These are phyloP conservation scores for Umimayanthus chanpuru DNA, from an alignment of 92 coral and sea anemone genomes.

Conservation along the genomic window DNA sequence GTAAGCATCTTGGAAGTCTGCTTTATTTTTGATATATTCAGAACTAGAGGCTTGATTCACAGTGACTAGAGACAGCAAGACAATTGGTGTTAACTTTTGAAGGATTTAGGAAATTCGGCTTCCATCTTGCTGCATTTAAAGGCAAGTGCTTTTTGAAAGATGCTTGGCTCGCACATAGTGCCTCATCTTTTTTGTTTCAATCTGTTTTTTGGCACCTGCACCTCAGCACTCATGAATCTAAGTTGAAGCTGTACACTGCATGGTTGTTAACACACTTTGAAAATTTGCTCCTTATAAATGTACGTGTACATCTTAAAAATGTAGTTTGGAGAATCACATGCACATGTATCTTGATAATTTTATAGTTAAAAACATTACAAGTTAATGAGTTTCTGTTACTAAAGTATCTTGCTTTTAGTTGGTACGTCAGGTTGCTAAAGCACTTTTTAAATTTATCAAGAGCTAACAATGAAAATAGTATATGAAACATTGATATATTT, in stretches of 20 bases:
- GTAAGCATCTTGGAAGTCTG: neutral
- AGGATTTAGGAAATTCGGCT: neutral
- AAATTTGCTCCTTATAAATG: too few species aligned
- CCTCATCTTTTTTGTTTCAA: neutral
- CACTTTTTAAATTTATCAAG: too few species aligned
- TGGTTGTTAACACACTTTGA: too few species aligned
- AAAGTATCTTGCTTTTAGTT: too few species aligned
- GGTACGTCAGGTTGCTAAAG: too few species aligned
- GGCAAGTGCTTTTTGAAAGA: neutral
- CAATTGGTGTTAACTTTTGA: conserved; percentile 8
- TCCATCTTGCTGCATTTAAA: neutral
- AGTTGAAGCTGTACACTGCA: neutral
- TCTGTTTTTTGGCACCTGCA: neutral
- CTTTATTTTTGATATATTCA: neutral
- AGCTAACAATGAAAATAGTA: too few species aligned
- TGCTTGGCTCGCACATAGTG: neutral
- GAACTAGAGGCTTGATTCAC: neutral
- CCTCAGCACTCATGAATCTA: neutral
- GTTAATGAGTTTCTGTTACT: too few species aligned
- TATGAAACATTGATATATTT: too few species aligned
- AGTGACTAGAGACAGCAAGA: conserved; percentile 6
- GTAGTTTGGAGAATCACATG: neutral
- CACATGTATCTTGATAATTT: too few species aligned
- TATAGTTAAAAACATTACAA: too few species aligned
- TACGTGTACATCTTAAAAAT: neutral